Evolutionary conservation across 2,888 invertebrate genomes (phyloP).

Genomic region (Aromia moschata): DNA sequence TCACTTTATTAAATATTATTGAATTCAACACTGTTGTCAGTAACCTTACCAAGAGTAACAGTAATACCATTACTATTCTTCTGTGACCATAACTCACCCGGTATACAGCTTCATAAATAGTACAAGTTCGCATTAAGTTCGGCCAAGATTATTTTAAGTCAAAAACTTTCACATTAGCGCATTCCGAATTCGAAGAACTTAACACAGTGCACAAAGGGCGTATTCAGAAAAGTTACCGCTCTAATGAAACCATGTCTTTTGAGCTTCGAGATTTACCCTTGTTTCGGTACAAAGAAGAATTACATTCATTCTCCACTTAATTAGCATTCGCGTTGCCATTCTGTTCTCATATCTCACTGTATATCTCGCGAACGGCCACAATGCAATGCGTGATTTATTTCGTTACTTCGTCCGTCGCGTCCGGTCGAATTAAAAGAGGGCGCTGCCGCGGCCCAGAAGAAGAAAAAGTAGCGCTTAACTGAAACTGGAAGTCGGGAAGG

Average conservation of each 20-base stretch:
- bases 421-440: conserved; percentile 1
- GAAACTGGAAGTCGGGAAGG: no score
- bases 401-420: conserved; percentile 12
- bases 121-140: no score
- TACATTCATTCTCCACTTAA: conserved; percentile 8
- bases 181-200: neutral
- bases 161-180: neutral
- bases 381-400: conserved; percentile 13
- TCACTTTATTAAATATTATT: no score
- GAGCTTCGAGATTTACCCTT: neutral
- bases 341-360: conserved; percentile 13
- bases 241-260: neutral
- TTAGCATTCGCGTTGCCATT: conserved; percentile 9
- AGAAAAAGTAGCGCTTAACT: conserved; percentile 15
- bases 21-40: no score
- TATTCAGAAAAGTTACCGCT: neutral
- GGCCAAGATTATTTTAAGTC: no score
- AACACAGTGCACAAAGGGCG: neutral
- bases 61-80: no score
- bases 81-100: no score
- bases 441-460: conserved; percentile 9
- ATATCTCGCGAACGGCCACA: conserved; percentile 7
- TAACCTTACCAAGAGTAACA: no score
- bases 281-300: conserved; percentile 6
- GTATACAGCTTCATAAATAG: no score